Evolutionary conservation across 2,888 invertebrate species (phyloP).

Genomic region (Cheilosia urbana): DNA sequence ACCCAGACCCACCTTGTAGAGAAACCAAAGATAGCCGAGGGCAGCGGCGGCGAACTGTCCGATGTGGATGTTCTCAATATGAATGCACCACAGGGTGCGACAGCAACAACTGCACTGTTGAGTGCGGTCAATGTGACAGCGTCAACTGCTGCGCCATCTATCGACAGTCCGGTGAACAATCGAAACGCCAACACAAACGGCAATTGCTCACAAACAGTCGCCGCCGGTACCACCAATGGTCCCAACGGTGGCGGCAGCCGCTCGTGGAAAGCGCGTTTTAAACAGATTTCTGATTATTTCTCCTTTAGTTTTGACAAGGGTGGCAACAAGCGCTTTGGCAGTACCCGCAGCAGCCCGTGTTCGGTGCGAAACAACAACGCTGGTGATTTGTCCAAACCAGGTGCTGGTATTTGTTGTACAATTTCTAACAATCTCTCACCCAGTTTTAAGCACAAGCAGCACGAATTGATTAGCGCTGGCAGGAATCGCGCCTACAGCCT

Average conservation of each 20-base stretch:
- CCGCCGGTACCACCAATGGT: constrained; percentile 27
- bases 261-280: constrained; percentile 83
- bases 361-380: constrained; percentile 80
- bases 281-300: constrained; percentile 83
- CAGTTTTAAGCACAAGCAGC: constrained; percentile 77
- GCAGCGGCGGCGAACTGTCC: constrained; percentile 62
- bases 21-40: constrained; percentile 74
- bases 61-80: constrained; percentile 77
- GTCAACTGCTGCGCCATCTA: constrained; percentile 40
- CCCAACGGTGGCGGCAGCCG: constrained; percentile 37
- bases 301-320: constrained; percentile 83
- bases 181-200: constrained; percentile 65
- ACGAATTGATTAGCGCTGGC: constrained; percentile 78
- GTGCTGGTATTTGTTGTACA: constrained; percentile 80
- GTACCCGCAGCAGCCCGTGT: constrained; percentile 82
- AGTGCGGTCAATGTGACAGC: constrained; percentile 59
- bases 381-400: constrained; percentile 74
- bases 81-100: constrained; percentile 70
- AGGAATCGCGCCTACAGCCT: constrained; percentile 83
- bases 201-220: constrained; percentile 61
- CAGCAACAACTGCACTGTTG: constrained; percentile 53
- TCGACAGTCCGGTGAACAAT: constrained; percentile 58
- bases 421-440: constrained; percentile 82
- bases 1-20: constrained; percentile 69
- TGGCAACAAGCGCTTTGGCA: constrained; percentile 81